phyloP scores from a whole-genome alignment of 2,797 vertebrate genomes.

The Lophura swinhoii region DNA sequence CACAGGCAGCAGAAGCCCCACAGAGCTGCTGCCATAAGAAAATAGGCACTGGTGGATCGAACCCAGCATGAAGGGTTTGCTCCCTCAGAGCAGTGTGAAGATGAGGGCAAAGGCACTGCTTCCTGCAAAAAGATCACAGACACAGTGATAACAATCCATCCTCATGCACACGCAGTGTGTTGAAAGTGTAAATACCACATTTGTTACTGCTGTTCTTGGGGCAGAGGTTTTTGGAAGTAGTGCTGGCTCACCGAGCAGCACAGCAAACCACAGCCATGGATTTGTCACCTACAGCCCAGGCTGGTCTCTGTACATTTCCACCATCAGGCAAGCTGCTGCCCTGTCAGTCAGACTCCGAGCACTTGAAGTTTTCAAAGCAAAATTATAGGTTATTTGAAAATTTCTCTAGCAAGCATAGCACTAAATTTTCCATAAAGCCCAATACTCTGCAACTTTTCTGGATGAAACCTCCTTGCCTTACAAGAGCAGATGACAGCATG shows the following conservation, averaged over 20 bases:
- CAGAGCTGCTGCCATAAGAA: not conserved
- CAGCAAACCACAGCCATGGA: not conserved
- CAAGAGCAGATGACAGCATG: not conserved
- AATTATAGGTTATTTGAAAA: not conserved
- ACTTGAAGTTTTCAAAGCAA: not conserved
- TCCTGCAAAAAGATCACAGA: not conserved
- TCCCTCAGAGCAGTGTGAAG: not conserved
- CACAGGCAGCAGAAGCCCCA: not conserved
- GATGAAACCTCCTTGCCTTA: not conserved
- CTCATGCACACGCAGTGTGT: not conserved
- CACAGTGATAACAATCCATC: not conserved
- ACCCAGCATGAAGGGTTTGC: not conserved
- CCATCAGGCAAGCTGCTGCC: not conserved
- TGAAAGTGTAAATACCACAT: not conserved
- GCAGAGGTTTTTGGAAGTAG: not conserved
- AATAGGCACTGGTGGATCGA: not conserved
- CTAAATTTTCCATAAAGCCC: not conserved
- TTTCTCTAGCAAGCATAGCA: not conserved
- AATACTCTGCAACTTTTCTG: not conserved
- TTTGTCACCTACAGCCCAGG: not conserved
- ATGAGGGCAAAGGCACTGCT: not conserved
- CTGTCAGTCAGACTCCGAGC: not conserved
- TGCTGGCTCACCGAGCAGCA: not conserved
- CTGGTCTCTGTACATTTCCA: not conserved
- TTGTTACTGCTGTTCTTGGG: not conserved